Evolutionary conservation across 2,797 vertebrate genomes (phyloP).

Genomic region (Acrocephalus scirpaceus): DNA sequence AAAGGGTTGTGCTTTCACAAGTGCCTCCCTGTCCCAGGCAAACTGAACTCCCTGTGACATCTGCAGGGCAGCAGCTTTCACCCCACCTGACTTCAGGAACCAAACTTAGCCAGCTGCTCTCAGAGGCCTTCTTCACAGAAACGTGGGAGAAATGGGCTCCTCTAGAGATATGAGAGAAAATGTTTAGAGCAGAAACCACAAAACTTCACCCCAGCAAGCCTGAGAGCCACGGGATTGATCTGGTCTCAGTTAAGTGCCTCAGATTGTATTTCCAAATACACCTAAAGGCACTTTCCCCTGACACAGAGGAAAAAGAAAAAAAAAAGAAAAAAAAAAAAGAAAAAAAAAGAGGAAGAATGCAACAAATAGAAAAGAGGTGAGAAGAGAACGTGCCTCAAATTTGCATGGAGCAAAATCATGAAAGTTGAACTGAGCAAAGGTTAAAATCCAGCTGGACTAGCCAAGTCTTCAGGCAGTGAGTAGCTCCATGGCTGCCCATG

Average conservation of each 20-base stretch:
- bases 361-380: neutral
- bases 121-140: neutral
- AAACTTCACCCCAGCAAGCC: neutral
- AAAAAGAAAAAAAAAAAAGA: neutral
- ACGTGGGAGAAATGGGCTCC: neutral
- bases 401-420: neutral
- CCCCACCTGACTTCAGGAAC: neutral
- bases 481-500: fast-evolving
- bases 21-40: neutral
- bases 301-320: neutral
- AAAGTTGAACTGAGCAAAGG: neutral
- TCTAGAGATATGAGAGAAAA: neutral
- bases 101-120: neutral
- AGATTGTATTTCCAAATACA: neutral
- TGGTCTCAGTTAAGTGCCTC: neutral
- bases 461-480: neutral
- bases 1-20: neutral
- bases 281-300: neutral
- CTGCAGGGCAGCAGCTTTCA: neutral
- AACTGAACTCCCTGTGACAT: neutral
- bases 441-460: neutral
- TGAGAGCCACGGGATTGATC: neutral
- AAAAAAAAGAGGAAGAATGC: neutral
- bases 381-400: neutral
- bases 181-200: neutral